Evolutionary conservation across 2,113 vertebrate species (phyloP).

Genomic region (Psittacus erithacus): DNA sequence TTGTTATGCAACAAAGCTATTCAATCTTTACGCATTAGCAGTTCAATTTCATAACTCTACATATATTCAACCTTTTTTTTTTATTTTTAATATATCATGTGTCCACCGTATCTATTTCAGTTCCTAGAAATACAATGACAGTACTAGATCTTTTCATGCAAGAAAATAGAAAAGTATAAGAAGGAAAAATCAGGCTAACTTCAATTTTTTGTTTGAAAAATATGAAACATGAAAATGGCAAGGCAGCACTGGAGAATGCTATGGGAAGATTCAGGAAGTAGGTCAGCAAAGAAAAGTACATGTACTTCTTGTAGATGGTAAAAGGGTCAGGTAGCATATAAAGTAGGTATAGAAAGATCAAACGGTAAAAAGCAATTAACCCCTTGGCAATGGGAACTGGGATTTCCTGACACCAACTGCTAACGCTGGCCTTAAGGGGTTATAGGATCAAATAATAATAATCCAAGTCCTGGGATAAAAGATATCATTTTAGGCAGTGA

Average conservation of each 20-base stretch:
- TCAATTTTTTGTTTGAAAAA: slow-evolving; percentile 7
- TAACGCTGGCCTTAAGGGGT: slow-evolving; percentile 53
- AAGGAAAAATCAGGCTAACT: slow-evolving; percentile 16
- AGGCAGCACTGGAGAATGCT: slow-evolving; percentile 13
- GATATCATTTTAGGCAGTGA: slow-evolving; percentile 8
- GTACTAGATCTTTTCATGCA: neutral
- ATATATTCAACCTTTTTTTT: neutral
- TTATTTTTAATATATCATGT: neutral
- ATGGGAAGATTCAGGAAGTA: slow-evolving; percentile 29
- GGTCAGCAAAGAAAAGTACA: slow-evolving; percentile 1
- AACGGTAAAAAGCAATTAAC: slow-evolving; percentile 69
- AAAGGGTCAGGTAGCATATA: slow-evolving; percentile 39
- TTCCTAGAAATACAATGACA: neutral
- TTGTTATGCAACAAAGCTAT: neutral
- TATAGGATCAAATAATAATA: slow-evolving; percentile 63
- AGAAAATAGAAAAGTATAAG: neutral
- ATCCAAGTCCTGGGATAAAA: slow-evolving; percentile 51
- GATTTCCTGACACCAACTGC: slow-evolving; percentile 62
- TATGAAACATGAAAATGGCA: neutral
- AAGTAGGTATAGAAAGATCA: slow-evolving; percentile 60
- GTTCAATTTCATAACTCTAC: neutral
- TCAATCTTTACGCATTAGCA: neutral
- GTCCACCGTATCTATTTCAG: neutral
- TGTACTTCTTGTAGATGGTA: neutral
- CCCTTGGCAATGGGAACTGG: slow-evolving; percentile 52